These are phyloP conservation scores for Oryzias dopingdopingensis DNA, from an alignment of 2,797 vertebrate species.

Conservation along the genomic window DNA sequence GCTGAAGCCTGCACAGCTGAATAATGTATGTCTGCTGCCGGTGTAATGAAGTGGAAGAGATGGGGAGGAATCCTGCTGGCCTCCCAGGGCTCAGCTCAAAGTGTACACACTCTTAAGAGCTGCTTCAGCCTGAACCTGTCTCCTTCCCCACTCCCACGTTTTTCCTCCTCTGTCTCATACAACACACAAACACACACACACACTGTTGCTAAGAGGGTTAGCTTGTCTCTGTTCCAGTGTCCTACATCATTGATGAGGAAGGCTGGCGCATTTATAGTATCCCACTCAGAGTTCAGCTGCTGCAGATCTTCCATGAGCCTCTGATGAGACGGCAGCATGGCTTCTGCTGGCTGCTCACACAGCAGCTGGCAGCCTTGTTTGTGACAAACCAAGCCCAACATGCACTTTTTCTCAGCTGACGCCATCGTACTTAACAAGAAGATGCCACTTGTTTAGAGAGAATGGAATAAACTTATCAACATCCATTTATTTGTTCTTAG, in stretches of 20 bases:
- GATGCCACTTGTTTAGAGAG: too few species aligned
- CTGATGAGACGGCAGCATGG: slow-evolving; percentile 43
- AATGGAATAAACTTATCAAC: too few species aligned
- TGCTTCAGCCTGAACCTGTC: slow-evolving; percentile 61
- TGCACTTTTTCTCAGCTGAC: slow-evolving; percentile 36
- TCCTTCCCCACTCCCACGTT: slow-evolving; percentile 49
- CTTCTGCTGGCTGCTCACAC: slow-evolving; percentile 46
- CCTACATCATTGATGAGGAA: slow-evolving; percentile 76
- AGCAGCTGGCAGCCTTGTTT: slow-evolving; percentile 60
- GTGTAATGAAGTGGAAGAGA: slow-evolving; percentile 83
- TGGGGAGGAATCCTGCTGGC: slow-evolving; percentile 72
- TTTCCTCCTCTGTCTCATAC: slow-evolving; percentile 40
- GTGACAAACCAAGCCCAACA: slow-evolving; percentile 32
- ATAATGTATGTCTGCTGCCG: slow-evolving; percentile 77
- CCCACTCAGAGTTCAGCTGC: slow-evolving; percentile 49
- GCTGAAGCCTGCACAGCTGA: slow-evolving; percentile 69
- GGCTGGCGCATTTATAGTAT: slow-evolving; percentile 69
- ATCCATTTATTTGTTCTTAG: too few species aligned
- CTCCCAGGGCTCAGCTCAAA: slow-evolving; percentile 75
- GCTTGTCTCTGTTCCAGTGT: slow-evolving; percentile 72
- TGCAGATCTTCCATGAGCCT: slow-evolving; percentile 41
- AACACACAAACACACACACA: slow-evolving; percentile 17
- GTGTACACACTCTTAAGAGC: slow-evolving; percentile 78
- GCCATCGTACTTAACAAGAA: background rate
- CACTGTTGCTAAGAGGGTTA: slow-evolving; percentile 70